Evolutionary conservation across 2,113 vertebrate genomes (phyloP).

Genomic region (Callospermophilus lateralis): DNA sequence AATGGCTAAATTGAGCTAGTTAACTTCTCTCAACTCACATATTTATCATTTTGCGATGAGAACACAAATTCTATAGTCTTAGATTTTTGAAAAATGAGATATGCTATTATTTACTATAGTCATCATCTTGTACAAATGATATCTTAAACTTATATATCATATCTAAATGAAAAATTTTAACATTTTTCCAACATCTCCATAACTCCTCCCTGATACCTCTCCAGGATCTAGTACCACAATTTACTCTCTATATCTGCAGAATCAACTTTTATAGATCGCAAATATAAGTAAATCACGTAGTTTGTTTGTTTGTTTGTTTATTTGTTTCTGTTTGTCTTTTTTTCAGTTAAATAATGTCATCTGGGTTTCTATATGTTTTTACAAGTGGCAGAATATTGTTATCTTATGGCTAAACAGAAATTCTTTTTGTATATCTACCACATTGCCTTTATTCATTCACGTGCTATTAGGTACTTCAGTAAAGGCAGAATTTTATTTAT

Average conservation of each 20-base stretch:
- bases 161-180: background rate
- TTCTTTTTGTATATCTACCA: background rate
- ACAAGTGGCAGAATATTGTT: background rate
- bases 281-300: background rate
- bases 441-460: background rate
- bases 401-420: background rate
- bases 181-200: background rate
- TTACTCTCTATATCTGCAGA: background rate
- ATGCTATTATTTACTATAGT: background rate
- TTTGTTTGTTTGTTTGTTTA: background rate
- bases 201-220: too few relatives aligned
- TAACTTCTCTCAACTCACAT: background rate
- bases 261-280: background rate
- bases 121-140: background rate
- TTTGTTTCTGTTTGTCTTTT: background rate
- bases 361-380: background rate
- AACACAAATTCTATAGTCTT: background rate
- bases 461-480: background rate
- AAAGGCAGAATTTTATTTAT: background rate
- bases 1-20: background rate
- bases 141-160: background rate
- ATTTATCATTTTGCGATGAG: background rate
- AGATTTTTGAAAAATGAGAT: background rate
- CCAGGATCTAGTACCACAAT: background rate
- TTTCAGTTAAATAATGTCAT: background rate